Evolutionary conservation across 1,140 invertebrate species (phyloP).

Genomic region (Drosophila tsacasi): DNA sequence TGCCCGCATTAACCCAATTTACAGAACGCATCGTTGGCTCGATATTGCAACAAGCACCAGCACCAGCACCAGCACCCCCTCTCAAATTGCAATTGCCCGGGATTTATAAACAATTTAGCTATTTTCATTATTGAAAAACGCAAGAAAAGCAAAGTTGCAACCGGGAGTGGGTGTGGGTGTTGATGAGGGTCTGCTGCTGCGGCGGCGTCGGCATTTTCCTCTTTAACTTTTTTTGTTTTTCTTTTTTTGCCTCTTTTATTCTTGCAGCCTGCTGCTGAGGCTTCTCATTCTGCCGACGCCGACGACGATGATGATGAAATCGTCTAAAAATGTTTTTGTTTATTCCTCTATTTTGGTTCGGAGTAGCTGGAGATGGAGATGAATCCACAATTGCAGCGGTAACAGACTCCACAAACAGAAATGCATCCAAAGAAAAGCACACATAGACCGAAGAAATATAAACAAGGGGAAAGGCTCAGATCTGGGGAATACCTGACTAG

Average conservation of each 20-base stretch:
- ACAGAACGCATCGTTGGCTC: constrained; percentile 29
- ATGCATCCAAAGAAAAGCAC: constrained; percentile 8
- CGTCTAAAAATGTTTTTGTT: constrained; percentile 74
- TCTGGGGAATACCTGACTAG: not conserved
- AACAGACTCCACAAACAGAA: constrained; percentile 14
- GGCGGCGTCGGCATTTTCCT: constrained; percentile 19
- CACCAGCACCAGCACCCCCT: not conserved
- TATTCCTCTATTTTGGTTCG: constrained; percentile 47
- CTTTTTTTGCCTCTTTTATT: not conserved
- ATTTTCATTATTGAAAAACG: constrained; percentile 57
- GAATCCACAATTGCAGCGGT: constrained; percentile 29
- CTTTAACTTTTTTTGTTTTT: not conserved
- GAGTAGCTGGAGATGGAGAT: constrained; percentile 1
- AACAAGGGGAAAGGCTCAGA: not conserved
- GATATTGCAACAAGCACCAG: constrained; percentile 4
- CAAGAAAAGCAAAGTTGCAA: constrained; percentile 25
- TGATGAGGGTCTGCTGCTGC: not conserved
- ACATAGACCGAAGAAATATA: not conserved
- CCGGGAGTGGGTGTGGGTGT: constrained; percentile 3
- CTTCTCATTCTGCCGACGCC: not conserved
- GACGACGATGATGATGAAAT: constrained; percentile 54
- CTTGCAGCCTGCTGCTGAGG: constrained; percentile 21
- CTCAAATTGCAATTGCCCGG: constrained; percentile 34
- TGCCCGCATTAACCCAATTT: constrained; percentile 52
- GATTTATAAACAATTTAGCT: constrained; percentile 67